These are phyloP conservation scores for Bombus pyrosoma DNA, from an alignment of 1,140 invertebrate species.

Conservation along the genomic window DNA sequence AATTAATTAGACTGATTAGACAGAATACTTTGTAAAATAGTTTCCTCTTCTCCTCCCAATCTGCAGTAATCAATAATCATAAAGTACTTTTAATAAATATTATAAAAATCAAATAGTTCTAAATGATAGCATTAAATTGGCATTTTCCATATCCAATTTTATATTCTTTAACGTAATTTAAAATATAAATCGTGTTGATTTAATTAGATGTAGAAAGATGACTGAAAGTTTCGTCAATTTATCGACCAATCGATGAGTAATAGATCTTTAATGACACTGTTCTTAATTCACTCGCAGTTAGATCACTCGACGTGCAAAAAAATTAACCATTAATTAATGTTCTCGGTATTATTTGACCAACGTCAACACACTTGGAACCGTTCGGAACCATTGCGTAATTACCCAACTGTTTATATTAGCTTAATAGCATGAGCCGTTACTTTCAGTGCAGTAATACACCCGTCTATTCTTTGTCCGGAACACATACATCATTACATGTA, in stretches of 20 bases:
- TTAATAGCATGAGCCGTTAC: conserved; percentile 25
- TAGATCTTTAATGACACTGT: background rate
- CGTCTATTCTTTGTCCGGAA: conserved; percentile 10
- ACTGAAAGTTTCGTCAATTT: background rate
- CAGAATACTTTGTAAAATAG: background rate
- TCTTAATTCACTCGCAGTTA: background rate
- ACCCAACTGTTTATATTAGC: conserved; percentile 15
- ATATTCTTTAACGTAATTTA: background rate
- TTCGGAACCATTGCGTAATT: background rate
- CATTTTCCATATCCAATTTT: background rate
- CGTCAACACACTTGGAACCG: conserved; percentile 17
- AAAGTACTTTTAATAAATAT: background rate
- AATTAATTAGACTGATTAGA: too few species aligned
- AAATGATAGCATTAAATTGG: too few species aligned
- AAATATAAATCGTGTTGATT: background rate
- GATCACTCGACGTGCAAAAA: background rate
- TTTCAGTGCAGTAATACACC: background rate
- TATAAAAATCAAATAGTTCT: background rate
- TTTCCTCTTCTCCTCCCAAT: background rate
- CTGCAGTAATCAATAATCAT: too few species aligned
- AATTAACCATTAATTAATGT: conserved; percentile 16
- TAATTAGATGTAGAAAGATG: background rate
- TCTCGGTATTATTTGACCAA: background rate
- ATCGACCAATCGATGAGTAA: background rate
- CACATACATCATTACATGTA: background rate